Percentiles rank a stretch among this genome's conserved stretches.
Conservation (phyloP, 2,888 invertebrate genomes). For the Arrhopalites spinosus region DNA sequence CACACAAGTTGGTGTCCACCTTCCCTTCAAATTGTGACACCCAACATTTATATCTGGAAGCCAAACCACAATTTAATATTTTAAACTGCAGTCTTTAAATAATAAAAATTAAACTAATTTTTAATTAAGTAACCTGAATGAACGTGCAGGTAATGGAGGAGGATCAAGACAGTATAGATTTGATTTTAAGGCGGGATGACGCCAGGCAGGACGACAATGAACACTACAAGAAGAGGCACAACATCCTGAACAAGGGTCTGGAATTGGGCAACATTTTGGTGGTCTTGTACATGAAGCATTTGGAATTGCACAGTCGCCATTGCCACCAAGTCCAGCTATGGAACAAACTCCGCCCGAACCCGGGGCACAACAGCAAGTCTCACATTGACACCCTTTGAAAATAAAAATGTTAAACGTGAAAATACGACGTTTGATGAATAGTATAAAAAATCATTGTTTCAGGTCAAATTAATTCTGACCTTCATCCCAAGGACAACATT, state of each 20-base stretch:
- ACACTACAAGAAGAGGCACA: not conserved
- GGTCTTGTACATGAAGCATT: constrained; percentile 1
- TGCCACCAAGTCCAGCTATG: not conserved
- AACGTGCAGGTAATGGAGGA: not conserved
- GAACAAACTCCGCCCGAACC: constrained; percentile 16
- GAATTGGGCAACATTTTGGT: constrained; percentile 10
- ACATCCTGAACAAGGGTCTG: constrained; percentile 4
- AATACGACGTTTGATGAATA: not conserved
- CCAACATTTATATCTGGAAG: constrained; percentile 32
- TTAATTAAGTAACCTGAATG: constrained; percentile 19
- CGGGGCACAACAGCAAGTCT: not conserved
- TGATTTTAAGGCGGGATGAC: constrained; percentile 3
- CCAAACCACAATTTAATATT: not conserved
- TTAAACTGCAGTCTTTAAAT: too few relatives aligned
- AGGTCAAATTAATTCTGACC: not conserved
- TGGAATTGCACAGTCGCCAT: too few relatives aligned
- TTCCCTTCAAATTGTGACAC: constrained; percentile 13
- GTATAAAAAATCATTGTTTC: too few relatives aligned
- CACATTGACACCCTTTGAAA: not conserved
- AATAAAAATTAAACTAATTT: too few relatives aligned
- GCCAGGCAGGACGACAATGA: constrained; percentile 23
- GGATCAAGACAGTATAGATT: constrained; percentile 15
- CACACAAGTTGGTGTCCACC: constrained; percentile 27
- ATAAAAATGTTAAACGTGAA: not conserved
- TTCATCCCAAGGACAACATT: not conserved